A percentile compares a stretch with the other conserved stretches of the same genome.
Evolutionary conservation across 1,140 invertebrate species (phyloP).

Genomic region (Thaumetopoea pityocampa): DNA sequence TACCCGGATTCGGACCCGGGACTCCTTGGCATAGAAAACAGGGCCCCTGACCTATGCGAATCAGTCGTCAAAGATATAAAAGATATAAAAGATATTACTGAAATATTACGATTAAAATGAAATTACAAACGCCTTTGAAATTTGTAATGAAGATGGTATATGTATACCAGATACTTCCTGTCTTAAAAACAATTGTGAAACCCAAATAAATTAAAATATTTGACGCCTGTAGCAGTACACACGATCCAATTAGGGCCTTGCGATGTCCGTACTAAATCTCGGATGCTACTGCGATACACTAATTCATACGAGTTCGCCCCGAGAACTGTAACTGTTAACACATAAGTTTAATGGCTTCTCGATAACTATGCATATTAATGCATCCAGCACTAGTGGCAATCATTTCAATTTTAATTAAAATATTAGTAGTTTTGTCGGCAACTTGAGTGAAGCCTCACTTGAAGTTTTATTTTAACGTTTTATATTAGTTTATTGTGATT

Average conservation of each 20-base stretch:
- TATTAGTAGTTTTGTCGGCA: no score
- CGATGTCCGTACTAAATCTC: constrained; percentile 65
- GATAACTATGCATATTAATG: constrained; percentile 49
- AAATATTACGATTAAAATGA: no score
- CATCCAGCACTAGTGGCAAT: constrained; percentile 31
- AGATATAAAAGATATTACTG: no score
- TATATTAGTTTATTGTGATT: no score
- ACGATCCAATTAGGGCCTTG: constrained; percentile 61
- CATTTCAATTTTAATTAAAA: no score
- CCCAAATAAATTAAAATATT: constrained; percentile 63
- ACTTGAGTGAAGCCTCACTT: no score
- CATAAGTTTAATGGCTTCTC: constrained; percentile 47
- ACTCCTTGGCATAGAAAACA: no score
- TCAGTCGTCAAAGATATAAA: no score
- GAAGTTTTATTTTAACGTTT: no score
- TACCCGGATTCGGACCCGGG: no score
- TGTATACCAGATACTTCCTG: constrained; percentile 29
- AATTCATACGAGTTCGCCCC: constrained; percentile 64
- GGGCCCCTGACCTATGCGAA: no score
- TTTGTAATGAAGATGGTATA: constrained; percentile 45
- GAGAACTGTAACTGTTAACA: constrained; percentile 56
- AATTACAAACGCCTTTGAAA: no score
- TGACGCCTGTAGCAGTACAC: constrained; percentile 58
- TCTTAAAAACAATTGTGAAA: constrained; percentile 66
- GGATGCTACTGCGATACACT: constrained; percentile 68